Evolutionary conservation across 2,888 invertebrate genomes (phyloP), one percentile per base, ranked within the genome.

Genomic region (Leuctra nigra): DNA sequence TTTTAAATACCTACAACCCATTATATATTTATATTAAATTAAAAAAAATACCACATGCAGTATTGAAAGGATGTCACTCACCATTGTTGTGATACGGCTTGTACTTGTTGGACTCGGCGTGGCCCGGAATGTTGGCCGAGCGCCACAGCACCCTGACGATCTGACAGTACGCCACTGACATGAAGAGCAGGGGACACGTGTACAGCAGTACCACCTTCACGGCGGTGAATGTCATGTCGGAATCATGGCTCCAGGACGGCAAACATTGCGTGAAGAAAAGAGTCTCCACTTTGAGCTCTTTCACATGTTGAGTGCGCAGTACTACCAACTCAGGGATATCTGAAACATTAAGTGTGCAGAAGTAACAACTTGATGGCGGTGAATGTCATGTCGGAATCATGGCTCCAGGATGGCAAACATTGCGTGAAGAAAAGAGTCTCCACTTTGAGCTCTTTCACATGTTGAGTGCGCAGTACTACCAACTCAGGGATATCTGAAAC

Each of bases 111-210:
- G 64, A 62, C 57, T 66, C 66, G 44, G 65, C 57, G 64, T 86
- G 86, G 2, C 88, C 87, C 0, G 87, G 87, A 57, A 87, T 86
- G 67, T 83, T 84, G 67, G 85, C 84, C 0, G 86, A 87, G 61
- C 80, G 79, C 90, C 91, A 91, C 14, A 93, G 76, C 1, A 91
- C 91, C 36, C 81, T 73, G 53, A 88, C 85, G 57, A 93, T 93
- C 72, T 91, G 88, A 67, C 82, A 83, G 72, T 93, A 92, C 1
- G 91, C 86, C 60, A 89, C 77, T 64, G 83, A 85, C 87, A 93
- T 93, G 69, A 93, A 81, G 3, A 83, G 67, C 24, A 93, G 73
- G 0, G 94, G 94, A 13, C 87, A 75, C 61, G 86, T 79, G 73
- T 91, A 95, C 41, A 93, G 81, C 55, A 88, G 75, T 20, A 87